These are phyloP conservation scores for Aphis craccivora DNA, from an alignment of 1,140 invertebrate species.

Conservation along the genomic window DNA sequence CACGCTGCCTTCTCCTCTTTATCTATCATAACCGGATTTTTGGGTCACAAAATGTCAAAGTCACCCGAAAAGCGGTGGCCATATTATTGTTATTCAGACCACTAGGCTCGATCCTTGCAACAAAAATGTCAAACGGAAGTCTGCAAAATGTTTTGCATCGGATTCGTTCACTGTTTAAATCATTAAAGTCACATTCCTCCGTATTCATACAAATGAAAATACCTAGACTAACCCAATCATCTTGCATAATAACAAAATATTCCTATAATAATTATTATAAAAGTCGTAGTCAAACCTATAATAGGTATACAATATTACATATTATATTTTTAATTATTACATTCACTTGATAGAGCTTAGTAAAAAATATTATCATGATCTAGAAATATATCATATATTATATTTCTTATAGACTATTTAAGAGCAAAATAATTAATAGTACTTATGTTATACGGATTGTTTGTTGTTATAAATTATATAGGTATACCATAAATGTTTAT, in stretches of 20 bases:
- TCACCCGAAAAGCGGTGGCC: background rate
- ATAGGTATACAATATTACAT: background rate
- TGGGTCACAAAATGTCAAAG: slow-evolving; percentile 33
- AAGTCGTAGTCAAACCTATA: background rate
- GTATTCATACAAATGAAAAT: background rate
- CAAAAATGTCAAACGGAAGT: slow-evolving; percentile 22
- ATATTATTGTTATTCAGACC: slow-evolving; percentile 3
- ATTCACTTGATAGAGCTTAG: background rate
- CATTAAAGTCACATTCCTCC: background rate
- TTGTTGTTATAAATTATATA: background rate
- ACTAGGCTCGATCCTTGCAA: background rate
- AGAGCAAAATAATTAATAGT: background rate
- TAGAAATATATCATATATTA: background rate
- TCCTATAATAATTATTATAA: background rate
- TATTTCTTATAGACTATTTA: background rate
- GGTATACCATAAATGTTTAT: background rate
- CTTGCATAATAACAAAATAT: background rate
- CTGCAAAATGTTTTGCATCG: background rate
- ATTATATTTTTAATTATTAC: background rate
- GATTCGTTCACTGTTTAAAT: background rate
- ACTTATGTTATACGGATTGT: too few relatives aligned
- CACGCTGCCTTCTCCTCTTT: background rate
- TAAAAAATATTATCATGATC: background rate
- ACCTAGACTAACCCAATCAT: background rate
- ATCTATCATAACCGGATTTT: slow-evolving; percentile 28